Evolutionary conservation across 2,888 invertebrate genomes (phyloP), one percentile per base, ranked within the genome.

Genomic region (Erynnis tages): DNA sequence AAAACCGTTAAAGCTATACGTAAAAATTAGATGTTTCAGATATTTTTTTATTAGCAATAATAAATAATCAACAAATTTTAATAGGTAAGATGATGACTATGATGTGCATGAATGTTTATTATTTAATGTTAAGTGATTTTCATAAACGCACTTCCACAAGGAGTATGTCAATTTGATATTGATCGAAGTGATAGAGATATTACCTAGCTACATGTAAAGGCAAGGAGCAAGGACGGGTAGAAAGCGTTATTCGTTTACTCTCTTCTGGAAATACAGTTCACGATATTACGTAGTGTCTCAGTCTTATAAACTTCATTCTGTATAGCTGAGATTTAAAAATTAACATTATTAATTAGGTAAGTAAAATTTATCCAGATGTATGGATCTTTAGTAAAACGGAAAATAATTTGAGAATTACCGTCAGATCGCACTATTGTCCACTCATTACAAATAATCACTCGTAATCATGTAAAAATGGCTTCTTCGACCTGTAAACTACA

Each of bases 171-270:
- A 66, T 69, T 65, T 63, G 69, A 61, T 63, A 65, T 69, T 69
- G 69, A 74, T 71, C 75, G 70, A 64, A 76, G 75, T 72, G 76
- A 73, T 71, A 50, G 52, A 72, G 71, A 78, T 72, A 76, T 79
- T 79, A 84, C 78, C 80, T 86, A 85, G 77, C 82, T 84, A 85
- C 79, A 80, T 79, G 86, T 83, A 83, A 86, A 87, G 87, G 87
- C 88, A 84, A 87, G 86, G 85, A 84, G 83, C 79, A 81, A 88
- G 88, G 88, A 88, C 88, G 88, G 88, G 88, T 84, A 81, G 79
- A 85, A 86, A 88, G 87, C 86, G 80, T 82, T 80, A 82, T 76
- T 82, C 73, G 77, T 83, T 79, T 78, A 79, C 82, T 82, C 80
- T 76, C 80, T 77, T 79, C 77, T 79, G 83, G 79, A 82, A 81